Conservation (phyloP, 2,888 invertebrate species). For the Mycalesis mineus region DNA sequence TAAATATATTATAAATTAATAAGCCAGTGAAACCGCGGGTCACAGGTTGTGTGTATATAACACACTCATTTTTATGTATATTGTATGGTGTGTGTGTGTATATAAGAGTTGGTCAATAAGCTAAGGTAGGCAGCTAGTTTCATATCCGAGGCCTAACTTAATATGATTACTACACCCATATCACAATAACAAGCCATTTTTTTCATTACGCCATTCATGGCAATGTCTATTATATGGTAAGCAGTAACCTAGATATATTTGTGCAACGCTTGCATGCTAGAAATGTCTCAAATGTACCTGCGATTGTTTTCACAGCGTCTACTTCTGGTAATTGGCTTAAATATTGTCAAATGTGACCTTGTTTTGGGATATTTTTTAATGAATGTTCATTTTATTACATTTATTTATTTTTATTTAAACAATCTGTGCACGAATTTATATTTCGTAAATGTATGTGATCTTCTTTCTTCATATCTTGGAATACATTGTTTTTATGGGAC, state of each 20-base stretch:
- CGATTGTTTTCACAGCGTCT: not conserved
- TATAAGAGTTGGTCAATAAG: too few species aligned
- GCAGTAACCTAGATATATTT: constrained; percentile 9
- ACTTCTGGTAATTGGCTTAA: not conserved
- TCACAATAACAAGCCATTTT: constrained; percentile 1
- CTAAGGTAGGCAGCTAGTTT: too few species aligned
- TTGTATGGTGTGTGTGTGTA: too few species aligned
- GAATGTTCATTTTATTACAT: not conserved
- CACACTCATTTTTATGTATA: too few species aligned
- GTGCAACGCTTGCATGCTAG: constrained; percentile 3
- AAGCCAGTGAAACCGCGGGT: too few species aligned
- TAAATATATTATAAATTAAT: too few species aligned
- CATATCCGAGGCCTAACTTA: not conserved
- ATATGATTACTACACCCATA: not conserved
- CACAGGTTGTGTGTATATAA: too few species aligned
- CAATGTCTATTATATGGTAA: constrained; percentile 8
- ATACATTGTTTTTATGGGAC: too few species aligned
- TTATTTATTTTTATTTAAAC: not conserved
- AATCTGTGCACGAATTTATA: too few species aligned
- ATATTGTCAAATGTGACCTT: not conserved
- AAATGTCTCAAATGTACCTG: not conserved
- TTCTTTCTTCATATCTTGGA: too few species aligned
- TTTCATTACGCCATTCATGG: not conserved
- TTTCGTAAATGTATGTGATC: too few species aligned
- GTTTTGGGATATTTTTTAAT: not conserved